phyloP scores from a whole-genome alignment of 2,888 invertebrate species.

The Lepidonotus clava region DNA sequence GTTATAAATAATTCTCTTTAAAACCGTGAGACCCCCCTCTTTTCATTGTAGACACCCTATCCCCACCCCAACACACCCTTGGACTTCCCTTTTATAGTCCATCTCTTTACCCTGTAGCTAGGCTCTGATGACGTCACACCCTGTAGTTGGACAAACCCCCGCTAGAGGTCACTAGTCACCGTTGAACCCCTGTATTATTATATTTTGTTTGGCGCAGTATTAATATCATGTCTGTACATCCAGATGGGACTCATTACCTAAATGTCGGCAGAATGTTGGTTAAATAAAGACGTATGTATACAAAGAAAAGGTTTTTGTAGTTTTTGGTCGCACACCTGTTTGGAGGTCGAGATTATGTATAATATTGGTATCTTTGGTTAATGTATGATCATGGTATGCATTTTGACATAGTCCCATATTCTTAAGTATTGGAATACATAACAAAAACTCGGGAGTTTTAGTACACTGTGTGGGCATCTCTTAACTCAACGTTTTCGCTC shows the following conservation, averaged over 20 bases:
- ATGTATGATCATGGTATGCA: too few relatives aligned
- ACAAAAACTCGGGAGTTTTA: too few relatives aligned
- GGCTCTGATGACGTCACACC: neutral
- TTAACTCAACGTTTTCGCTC: too few relatives aligned
- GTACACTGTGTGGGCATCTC: too few relatives aligned
- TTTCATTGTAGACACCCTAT: neutral
- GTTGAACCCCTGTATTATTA: neutral
- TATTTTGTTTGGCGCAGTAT: constrained; percentile 44
- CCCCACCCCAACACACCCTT: neutral
- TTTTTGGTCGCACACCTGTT: too few relatives aligned
- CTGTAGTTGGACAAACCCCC: neutral
- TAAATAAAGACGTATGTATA: constrained; percentile 34
- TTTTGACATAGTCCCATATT: too few relatives aligned
- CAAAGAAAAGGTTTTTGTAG: too few relatives aligned
- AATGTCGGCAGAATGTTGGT: constrained; percentile 48
- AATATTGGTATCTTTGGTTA: too few relatives aligned
- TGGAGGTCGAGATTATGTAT: too few relatives aligned
- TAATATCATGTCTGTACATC: constrained; percentile 46
- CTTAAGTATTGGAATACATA: too few relatives aligned
- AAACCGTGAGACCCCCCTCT: too few relatives aligned
- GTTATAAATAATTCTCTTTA: too few relatives aligned
- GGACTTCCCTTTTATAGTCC: neutral
- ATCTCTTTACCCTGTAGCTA: neutral
- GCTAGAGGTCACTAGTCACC: neutral
- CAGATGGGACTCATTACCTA: constrained; percentile 20